Evolutionary conservation across 1,140 invertebrate genomes (phyloP).

Genomic region (Zaprionus lachaisei): DNA sequence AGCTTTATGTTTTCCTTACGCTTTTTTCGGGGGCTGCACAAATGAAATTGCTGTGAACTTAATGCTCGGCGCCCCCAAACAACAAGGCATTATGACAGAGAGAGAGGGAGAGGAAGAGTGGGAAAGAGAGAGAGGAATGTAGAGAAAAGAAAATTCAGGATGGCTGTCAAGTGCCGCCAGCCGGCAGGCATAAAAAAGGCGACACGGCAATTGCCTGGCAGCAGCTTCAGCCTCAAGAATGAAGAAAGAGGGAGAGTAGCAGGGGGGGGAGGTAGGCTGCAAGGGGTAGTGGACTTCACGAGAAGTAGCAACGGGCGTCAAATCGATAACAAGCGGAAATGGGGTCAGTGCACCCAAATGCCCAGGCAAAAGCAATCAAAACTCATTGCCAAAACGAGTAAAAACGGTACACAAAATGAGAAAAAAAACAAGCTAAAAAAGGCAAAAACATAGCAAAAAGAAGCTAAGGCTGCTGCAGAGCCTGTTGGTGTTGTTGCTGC

Average conservation of each 20-base stretch:
- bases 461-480: neutral
- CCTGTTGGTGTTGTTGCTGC: neutral
- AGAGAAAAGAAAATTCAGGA: conserved; percentile 53
- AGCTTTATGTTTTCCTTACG: conserved; percentile 20
- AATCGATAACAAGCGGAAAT: conserved; percentile 81
- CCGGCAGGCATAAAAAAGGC: conserved; percentile 59
- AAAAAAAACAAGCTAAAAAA: conserved; percentile 11
- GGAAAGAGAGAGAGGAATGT: conserved; percentile 21
- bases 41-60: conserved; percentile 60
- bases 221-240: neutral
- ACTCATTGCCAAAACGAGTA: conserved; percentile 76
- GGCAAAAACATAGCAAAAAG: neutral
- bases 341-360: conserved; percentile 79
- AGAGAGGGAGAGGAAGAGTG: neutral
- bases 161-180: conserved; percentile 73
- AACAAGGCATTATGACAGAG: conserved; percentile 9
- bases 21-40: conserved; percentile 23
- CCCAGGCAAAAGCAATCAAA: conserved; percentile 79
- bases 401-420: conserved; percentile 30
- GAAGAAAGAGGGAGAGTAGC: conserved; percentile 5
- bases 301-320: conserved; percentile 42
- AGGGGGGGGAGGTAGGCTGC: conserved; percentile 26
- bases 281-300: neutral
- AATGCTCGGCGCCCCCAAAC: conserved; percentile 26
- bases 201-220: conserved; percentile 54